Percentiles rank a stretch among this genome's conserved stretches.
Conservation (phyloP, 2,797 vertebrate genomes). For the Columba guinea region DNA sequence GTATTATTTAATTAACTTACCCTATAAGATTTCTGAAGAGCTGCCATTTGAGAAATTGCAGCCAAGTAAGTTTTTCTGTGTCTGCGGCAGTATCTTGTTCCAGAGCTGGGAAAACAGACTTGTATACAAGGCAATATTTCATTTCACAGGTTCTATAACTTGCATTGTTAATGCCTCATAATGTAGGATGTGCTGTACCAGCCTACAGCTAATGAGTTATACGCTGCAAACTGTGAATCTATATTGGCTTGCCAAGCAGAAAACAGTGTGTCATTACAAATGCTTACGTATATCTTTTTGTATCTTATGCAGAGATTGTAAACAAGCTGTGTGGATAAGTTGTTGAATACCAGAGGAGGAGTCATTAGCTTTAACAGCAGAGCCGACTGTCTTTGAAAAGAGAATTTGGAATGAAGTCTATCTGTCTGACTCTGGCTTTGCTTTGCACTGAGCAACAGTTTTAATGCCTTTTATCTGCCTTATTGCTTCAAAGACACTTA, state of each 20-base stretch:
- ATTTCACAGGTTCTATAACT: background rate
- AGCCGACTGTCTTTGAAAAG: background rate
- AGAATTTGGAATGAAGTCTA: background rate
- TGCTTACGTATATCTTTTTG: background rate
- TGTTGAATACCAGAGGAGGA: background rate
- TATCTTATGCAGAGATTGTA: background rate
- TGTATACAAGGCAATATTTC: background rate
- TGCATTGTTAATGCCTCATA: slow-evolving; percentile 8
- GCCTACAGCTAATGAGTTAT: background rate
- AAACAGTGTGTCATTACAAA: background rate
- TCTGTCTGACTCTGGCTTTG: background rate
- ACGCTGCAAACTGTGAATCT: background rate
- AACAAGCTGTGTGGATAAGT: background rate
- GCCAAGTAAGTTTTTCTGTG: background rate
- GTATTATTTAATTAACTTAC: slow-evolving; percentile 9
- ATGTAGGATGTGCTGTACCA: background rate
- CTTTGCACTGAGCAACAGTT: background rate
- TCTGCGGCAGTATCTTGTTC: background rate
- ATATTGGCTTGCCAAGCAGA: background rate
- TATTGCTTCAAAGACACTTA: background rate
- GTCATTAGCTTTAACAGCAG: background rate
- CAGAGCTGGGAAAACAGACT: background rate
- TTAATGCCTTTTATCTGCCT: background rate
- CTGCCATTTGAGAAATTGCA: background rate
- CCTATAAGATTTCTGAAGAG: background rate